Evolutionary conservation across 2,888 invertebrate species (phyloP), one percentile per base, ranked within the genome.

Genomic region (Zele albiditarsus): DNA sequence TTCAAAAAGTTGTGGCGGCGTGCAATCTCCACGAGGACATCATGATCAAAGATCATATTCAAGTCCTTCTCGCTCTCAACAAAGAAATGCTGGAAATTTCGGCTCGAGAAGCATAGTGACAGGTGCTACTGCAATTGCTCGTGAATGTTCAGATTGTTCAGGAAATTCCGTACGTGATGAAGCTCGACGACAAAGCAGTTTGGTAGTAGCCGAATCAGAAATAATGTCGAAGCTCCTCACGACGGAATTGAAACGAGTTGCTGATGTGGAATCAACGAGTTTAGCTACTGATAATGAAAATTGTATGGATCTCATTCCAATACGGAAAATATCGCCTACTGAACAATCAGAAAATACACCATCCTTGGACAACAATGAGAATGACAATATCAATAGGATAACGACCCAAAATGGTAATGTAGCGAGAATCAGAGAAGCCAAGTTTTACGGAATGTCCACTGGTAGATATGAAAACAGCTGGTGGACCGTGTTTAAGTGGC

Each of bases 41-140:
- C 84, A 84, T 60, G 90, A 92, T 82, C 90, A 91, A 79, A 90
- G 91, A 82, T 91, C 92, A 53, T 93, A 93, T 89, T 92, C 92
- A 77, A 90, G 92, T 73, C 87, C 93, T 83, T 91, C 93, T 72
- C 88, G 93, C 82, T 89, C 91, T 1, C 90, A 90, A 81, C 89
- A 90, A 90, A 84, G 90, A 88, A 85, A 89, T 84, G 77, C 88
- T 83, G 86, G 88, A 81, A 84, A 87, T 87, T 89, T 90, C 90
- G 90, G 91, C 89, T 91, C 86, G 14, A 82, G 80, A 57, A 85
- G 80, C 0, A 79, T 77, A 3, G 85, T 79, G 12, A 84, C 82
- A 8, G 82, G 75, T 1, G 84, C 82, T 2, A 84, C 81, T 4
- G 86, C 78, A 3, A 27, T 82, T 3, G 80, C 72, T 8, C 84